Percentiles rank a stretch among this genome's conserved stretches.
Conservation (phyloP, 2,797 vertebrate genomes). For the Leptodactylus fallax region DNA sequence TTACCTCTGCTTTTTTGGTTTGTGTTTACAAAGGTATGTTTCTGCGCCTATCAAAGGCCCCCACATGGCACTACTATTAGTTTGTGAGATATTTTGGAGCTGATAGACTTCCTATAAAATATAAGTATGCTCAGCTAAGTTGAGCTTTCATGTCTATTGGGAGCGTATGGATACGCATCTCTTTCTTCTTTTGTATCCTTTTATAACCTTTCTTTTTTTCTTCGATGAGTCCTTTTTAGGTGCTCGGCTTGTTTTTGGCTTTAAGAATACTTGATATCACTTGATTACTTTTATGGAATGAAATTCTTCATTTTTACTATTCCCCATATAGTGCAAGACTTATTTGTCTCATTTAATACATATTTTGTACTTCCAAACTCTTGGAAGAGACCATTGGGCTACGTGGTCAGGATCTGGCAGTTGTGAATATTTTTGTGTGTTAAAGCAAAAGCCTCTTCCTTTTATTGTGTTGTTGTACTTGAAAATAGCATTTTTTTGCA, state of each 20-base stretch:
- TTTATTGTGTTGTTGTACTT: background rate
- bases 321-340: background rate
- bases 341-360: background rate
- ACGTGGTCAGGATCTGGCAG: background rate
- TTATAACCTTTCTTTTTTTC: too few relatives aligned
- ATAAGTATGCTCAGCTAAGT: too few relatives aligned
- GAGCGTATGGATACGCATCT: too few relatives aligned
- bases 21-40: too few relatives aligned
- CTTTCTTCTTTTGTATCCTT: too few relatives aligned
- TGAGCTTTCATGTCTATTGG: too few relatives aligned
- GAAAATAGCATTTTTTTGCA: background rate
- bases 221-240: background rate
- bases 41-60: too few relatives aligned
- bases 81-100: too few relatives aligned
- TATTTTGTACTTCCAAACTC: background rate
- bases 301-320: background rate
- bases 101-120: too few relatives aligned
- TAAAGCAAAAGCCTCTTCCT: background rate
- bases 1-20: too few relatives aligned
- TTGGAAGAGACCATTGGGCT: background rate
- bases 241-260: background rate
- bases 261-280: background rate
- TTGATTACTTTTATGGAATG: background rate
- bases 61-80: too few relatives aligned
- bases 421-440: background rate